Base-by-base conservation (phyloP, 2,888 invertebrate genomes). In the Hydrotaea cyrtoneurina region DNA sequence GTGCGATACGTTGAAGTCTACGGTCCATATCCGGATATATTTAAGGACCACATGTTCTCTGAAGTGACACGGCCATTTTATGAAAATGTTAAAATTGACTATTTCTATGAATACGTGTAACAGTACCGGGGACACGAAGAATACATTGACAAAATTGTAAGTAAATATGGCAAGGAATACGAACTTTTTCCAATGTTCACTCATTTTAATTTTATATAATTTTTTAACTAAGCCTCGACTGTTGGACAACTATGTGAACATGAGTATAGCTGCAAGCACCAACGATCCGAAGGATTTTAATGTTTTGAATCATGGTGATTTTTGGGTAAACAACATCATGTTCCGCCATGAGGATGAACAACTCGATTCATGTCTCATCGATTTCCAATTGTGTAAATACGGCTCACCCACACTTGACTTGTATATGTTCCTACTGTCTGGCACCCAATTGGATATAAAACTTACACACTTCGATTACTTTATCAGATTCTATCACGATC, bases 241-340 rank as follows among this genome's bases (percentile, higher is more conserved):
- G 7, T 7, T 31, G 31, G 31, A 23, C 0, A 10, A 31, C 31
- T 39, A 88, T 15, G 57, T 80, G 46, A 36, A 83, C 7, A 81
- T 83, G 7, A 73, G 66, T 0, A 3, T 74, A 0, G 81, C 64
- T 31, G 7, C 31, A 2, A 31, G 31, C 31, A 7, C 31, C 7
- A 31, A n/a, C 15, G n/a, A 64, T 64, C 77, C 71, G 0, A 62
- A 87, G 59, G 89, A 88, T 19, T 89, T 90, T 23, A 88, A 88
- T 86, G 90, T 89, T 0, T 62, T 90, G 0, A 90, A 90, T 76
- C 90, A 90, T 69, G 88, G 88, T 4, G 91, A 91, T 86, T 90
- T 89, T 69, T 91, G 91, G 91, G 89, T 89, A 23, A 91, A 91
- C 36, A 91, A 91, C 72, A 89, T 91, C n/a, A 91, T 91, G 86